Evolutionary conservation across 2,113 vertebrate species (phyloP).

Genomic region (Forbesichthys agassizii): DNA sequence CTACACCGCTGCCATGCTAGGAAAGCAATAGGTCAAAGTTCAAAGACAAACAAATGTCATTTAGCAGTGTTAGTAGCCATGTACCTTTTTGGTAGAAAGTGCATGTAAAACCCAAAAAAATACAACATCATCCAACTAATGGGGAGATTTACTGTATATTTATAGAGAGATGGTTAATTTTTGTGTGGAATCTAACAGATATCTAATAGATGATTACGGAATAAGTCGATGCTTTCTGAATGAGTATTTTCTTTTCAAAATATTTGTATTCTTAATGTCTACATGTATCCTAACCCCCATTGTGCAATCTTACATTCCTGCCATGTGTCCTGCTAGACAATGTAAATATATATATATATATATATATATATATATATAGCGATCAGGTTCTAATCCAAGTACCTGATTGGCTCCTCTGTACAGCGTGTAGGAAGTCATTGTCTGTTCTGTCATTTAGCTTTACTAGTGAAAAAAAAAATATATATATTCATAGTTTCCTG

Average conservation of each 20-base stretch:
- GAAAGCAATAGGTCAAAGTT: conserved; percentile 17
- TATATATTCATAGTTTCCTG: conserved; percentile 69
- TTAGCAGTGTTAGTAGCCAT: conserved; percentile 35
- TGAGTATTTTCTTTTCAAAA: conserved; percentile 8
- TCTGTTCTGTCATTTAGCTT: conserved; percentile 66
- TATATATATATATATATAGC: conserved; percentile 16
- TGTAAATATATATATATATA: conserved; percentile 66
- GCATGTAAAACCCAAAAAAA: conserved; percentile 46
- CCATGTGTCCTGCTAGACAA: conserved; percentile 50
- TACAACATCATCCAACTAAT: conserved; percentile 9
- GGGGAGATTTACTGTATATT: neutral
- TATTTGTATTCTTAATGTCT: conserved; percentile 25
- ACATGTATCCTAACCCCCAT: conserved; percentile 32
- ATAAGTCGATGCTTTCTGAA: conserved; percentile 5
- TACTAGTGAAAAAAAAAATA: conserved; percentile 64
- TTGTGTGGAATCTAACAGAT: neutral
- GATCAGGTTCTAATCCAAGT: conserved; percentile 37
- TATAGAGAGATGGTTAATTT: conserved; percentile 14
- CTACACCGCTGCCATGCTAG: neutral
- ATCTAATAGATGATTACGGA: neutral
- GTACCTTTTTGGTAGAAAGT: conserved; percentile 44
- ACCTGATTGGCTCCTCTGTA: conserved; percentile 55
- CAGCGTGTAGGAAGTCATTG: conserved; percentile 53
- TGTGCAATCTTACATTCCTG: conserved; percentile 58
- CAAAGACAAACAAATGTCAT: conserved; percentile 15